A percentile compares a stretch with the other conserved stretches of the same genome.
Evolutionary conservation across 2,797 vertebrate species (phyloP).

Genomic region (Tapera naevia): DNA sequence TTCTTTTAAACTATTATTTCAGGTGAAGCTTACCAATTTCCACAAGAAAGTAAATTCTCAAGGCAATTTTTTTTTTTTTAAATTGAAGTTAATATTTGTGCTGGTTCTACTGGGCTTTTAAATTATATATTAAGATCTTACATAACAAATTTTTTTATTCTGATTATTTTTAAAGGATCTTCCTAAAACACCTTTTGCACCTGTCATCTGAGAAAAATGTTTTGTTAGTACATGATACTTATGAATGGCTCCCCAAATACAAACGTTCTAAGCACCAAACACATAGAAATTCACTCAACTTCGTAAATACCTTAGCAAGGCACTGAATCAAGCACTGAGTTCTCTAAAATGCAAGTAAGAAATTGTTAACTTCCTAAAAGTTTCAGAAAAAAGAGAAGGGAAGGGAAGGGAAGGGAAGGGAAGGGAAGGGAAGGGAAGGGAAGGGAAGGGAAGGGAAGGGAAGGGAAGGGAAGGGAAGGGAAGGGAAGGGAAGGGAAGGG

Average conservation of each 20-base stretch:
- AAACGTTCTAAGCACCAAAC: slow-evolving; percentile 17
- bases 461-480: too few relatives aligned
- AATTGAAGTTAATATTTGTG: not conserved
- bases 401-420: too few relatives aligned
- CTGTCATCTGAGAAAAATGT: not conserved
- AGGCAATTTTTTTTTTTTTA: not conserved
- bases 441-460: too few relatives aligned
- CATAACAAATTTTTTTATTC: not conserved
- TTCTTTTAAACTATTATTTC: not conserved
- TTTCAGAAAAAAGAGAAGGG: not conserved
- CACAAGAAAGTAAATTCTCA: not conserved
- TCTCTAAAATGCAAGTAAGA: not conserved
- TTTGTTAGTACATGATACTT: slow-evolving; percentile 8
- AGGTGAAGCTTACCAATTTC: not conserved
- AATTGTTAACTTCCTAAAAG: not conserved
- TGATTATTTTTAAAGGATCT: not conserved
- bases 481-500: too few relatives aligned
- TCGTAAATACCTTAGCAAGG: not conserved
- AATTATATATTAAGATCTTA: not conserved
- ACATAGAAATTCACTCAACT: not conserved
- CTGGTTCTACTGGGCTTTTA: not conserved
- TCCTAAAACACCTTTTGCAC: not conserved
- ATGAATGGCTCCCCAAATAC: slow-evolving; percentile 2
- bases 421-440: too few relatives aligned
- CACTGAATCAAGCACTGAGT: not conserved